Base-by-base conservation (phyloP, 2,113 vertebrate species). In the Melanotaenia duboulayi region DNA sequence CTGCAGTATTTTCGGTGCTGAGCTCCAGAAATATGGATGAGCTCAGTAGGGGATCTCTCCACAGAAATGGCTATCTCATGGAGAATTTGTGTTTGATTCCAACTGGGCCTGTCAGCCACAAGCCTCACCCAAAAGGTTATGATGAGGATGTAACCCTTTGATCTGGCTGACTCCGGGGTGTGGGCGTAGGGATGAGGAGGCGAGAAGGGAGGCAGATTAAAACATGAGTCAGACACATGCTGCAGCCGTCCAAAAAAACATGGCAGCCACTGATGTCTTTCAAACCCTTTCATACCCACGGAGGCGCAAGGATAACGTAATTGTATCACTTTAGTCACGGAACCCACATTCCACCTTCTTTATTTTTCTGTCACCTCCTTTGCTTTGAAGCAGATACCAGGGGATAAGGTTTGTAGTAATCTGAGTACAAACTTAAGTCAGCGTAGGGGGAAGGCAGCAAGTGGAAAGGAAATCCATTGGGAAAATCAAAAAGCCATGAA, bases 91-190 rank as follows among this genome's bases (percentile, higher is more conserved):
- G 50, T 80, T 74, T 74, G 77, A 85, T 68, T 84, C 78, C 65
- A 73, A 77, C 73, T 22, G n/a, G 19, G 85, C 76, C 71, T 48
- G 78, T 80, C 80, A 70, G 57, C 73, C 37, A 6, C 0, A 3
- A 65, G 64, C 79, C 20, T 71, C 64, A 14, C 65, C 83, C 76
- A 57, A 4, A 77, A 75, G 42, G 32, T 60, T 59, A 20, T 32
- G 64, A 79, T 60, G 58, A 81, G 54, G 67, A 86, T 59, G 62
- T 25, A 57, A 54, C 44, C 66, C 87, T 92, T 89, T 90, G 87
- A 91, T 89, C 74, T 64, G 44, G 14, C 50, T 64, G 79, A 63
- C 82, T 77, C 51, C 59, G 24, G 11, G 32, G 59, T 24, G 49
- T 40, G 65, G 24, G 48, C 35, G 83, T 11, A 0, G 44, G 44